Base-by-base conservation (phyloP, 2,888 invertebrate genomes). In the Therioaphis trifolii region DNA sequence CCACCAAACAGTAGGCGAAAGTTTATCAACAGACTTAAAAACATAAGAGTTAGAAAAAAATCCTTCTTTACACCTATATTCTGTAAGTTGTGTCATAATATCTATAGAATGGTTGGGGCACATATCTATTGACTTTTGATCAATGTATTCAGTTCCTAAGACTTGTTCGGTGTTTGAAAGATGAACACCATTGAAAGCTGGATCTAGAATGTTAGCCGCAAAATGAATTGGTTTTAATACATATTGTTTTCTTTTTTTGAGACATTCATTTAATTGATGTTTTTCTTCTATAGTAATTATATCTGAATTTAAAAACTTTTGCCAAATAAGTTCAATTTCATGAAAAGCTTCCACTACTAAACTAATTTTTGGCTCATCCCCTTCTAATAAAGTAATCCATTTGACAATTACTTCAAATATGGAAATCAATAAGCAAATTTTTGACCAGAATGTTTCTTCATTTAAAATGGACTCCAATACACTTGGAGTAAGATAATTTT, bases 311-410 rank as follows among this genome's bases (percentile, higher is more conserved):
- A 43, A 43, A 43, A 43, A 43, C 43, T 4, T 43, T 43, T 43
- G 43, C 43, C 43, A 43, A 43, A 7, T 43, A 43, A 43, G 43
- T 43, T 43, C 52, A n/a, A 55, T 55, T 55, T 55, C 55, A 55
- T 55, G 11, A 21, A 21, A 55, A 55, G 55, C 55, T 55, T 55
- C 21, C n/a, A 55, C 55, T n/a, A 55, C 55, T 55, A 55, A 55
- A 55, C 55, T 55, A 4, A 55, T 18, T 55, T 55, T 55, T n/a
- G 55, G n/a, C 11, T 55, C 55, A 55, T 55, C 55, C n/a, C n/a
- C 55, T 21, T 55, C 55, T 55, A 55, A 55, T 55, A n/a, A n/a
- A n/a, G 55, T 55, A n/a, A 55, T 55, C 55, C 55, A 55, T n/a
- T 55, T 55, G 11, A 55, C n/a, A 55, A 55, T 55, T 55, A 55